A percentile compares a stretch with the other conserved stretches of the same genome.
phyloP scores from a whole-genome alignment of 1,140 invertebrate species.

The Panagrolaimus sp. region DNA sequence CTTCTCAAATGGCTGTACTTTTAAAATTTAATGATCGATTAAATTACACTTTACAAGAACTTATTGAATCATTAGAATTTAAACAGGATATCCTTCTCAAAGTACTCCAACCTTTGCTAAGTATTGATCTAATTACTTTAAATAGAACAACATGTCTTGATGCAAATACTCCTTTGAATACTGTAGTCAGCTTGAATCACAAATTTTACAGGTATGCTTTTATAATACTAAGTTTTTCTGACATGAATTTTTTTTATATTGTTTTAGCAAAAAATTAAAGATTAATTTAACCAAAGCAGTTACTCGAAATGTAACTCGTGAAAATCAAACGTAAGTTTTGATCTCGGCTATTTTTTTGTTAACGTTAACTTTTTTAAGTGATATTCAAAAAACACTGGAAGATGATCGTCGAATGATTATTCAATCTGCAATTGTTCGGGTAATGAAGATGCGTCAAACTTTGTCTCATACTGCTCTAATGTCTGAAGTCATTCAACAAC shows the following conservation, averaged over 20 bases:
- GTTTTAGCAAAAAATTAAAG: constrained; percentile 82
- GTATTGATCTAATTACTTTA: constrained; percentile 74
- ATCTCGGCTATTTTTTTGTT: too few species aligned
- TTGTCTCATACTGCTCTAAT: constrained; percentile 92
- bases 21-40: constrained; percentile 85
- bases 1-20: constrained; percentile 97
- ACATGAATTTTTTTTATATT: too few species aligned
- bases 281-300: constrained; percentile 95
- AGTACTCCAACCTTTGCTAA: constrained; percentile 66
- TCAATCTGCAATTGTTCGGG: constrained; percentile 94
- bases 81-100: constrained; percentile 67
- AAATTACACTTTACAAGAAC: constrained; percentile 77
- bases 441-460: constrained; percentile 97
- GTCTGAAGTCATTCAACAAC: constrained; percentile 87
- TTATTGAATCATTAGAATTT: constrained; percentile 80
- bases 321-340: constrained; percentile 73
- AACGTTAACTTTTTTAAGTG: constrained; percentile 55
- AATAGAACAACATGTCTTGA: neutral
- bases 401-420: constrained; percentile 94
- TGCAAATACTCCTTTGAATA: constrained; percentile 63
- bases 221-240: too few species aligned
- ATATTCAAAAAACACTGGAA: constrained; percentile 95
- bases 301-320: constrained; percentile 78
- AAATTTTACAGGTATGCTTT: neutral
- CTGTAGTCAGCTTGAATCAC: constrained; percentile 67